Base-by-base conservation (phyloP, 2,888 invertebrate genomes). In the Ecliptopera silaceata region DNA sequence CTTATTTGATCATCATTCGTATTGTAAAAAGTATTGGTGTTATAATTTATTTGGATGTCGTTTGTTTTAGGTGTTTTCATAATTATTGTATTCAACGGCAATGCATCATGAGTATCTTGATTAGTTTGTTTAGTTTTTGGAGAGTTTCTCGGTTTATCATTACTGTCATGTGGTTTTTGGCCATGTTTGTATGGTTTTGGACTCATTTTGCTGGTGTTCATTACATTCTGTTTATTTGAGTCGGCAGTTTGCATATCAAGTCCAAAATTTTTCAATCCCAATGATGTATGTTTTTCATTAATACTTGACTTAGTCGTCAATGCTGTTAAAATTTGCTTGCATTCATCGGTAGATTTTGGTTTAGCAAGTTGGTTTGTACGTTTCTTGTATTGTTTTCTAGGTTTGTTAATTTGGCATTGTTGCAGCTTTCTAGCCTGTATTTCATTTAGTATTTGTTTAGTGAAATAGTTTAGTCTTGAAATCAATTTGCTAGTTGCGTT, bases 381-480 rank as follows among this genome's bases (percentile, higher is more conserved):
- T 26, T 42, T 38, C 2, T 26, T 43, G 2, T 31, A 8, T 1
- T 38, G 26, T 4, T 38, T 42, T 15, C 29, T 12, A 13, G 4
- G 1, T 26, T 32, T 12, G 8, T 13, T 31, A 8, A 31, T 38
- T 43, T 31, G 31, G 3, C n/a, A n/a, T 31, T 20, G 11, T 15
- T 46, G 31, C 4, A 20, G 36, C 8, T 31, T 11, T 4, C 11
- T 47, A n/a, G 17, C 32, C 31, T 45, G 12, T 29, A 38, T 12
- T 43, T 38, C 26, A 13, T 50, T 44, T 0, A 41, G 13, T 17
- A 51, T 22, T 4, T 52, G 26, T 49, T 52, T 17, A 8, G 46
- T 55, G n/a, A 45, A 45, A 43, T 39, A 43, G 43, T 56, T 61
- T 2, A 44, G 29, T 15, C n/a, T 20, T 11, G 2, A 4, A 34